Percentiles rank a stretch among this genome's conserved stretches.
Evolutionary conservation across 2,113 vertebrate genomes (phyloP).

Genomic region (Sinocyclocheilus rhinocerous): DNA sequence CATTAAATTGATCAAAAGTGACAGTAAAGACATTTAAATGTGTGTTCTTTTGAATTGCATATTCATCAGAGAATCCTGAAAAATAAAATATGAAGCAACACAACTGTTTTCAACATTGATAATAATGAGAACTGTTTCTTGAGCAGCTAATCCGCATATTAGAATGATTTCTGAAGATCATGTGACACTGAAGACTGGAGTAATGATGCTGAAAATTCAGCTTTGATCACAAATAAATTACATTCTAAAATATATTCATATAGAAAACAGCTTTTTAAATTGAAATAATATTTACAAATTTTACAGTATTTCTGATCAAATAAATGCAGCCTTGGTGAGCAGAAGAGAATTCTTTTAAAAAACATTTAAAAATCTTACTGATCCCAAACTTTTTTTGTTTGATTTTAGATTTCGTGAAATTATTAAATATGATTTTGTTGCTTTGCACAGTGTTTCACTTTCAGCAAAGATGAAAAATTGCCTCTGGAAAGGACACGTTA

Average conservation of each 20-base stretch:
- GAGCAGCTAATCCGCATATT: not conserved
- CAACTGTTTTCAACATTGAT: not conserved
- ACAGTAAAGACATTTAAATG: not conserved
- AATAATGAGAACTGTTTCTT: not conserved
- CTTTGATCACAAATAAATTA: not conserved
- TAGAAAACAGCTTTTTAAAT: not conserved
- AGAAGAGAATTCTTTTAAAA: not conserved
- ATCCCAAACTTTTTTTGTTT: not conserved
- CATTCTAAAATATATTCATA: not conserved
- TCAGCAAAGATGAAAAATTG: not conserved
- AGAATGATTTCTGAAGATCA: not conserved
- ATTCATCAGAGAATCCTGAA: not conserved
- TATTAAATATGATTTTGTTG: not conserved
- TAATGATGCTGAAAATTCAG: not conserved
- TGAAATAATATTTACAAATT: not conserved
- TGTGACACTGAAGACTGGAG: not conserved
- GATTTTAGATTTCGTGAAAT: not conserved
- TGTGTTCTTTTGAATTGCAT: not conserved
- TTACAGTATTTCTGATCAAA: not conserved
- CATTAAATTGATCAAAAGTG: not conserved
- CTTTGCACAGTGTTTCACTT: not conserved
- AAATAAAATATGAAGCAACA: not conserved
- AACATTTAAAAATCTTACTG: not conserved
- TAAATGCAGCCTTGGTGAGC: not conserved
- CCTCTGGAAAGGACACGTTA: not conserved